Evolutionary conservation across 2,888 invertebrate species (phyloP).

Genomic region (Taenaris catops): DNA sequence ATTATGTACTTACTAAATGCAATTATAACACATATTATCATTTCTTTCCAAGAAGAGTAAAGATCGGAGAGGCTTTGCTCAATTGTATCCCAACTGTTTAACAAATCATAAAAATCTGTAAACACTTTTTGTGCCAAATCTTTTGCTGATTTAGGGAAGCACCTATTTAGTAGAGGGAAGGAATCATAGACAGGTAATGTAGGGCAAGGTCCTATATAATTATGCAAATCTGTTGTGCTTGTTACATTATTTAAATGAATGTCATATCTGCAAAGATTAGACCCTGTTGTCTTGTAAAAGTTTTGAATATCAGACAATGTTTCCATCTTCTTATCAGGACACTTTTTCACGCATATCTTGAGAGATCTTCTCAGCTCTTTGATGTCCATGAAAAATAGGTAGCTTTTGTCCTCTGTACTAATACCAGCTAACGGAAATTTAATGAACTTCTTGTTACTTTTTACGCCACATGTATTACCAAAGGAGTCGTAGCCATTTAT

Average conservation of each 20-base stretch:
- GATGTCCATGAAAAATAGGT: constrained; percentile 91
- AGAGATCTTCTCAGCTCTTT: constrained; percentile 86
- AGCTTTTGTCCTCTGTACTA: constrained; percentile 88
- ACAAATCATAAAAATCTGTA: constrained; percentile 86
- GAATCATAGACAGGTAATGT: constrained; percentile 88
- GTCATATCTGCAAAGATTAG: constrained; percentile 88
- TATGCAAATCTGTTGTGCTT: constrained; percentile 52
- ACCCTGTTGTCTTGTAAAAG: constrained; percentile 86
- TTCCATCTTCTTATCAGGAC: constrained; percentile 85
- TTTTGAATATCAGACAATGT: constrained; percentile 83
- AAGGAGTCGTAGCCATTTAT: constrained; percentile 96
- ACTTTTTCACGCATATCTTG: constrained; percentile 94
- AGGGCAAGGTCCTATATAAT: constrained; percentile 88
- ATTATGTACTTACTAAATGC: constrained; percentile 89
- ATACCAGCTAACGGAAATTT: constrained; percentile 88
- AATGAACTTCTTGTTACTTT: constrained; percentile 86
- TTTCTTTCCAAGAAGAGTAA: constrained; percentile 92
- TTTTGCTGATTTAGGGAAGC: constrained; percentile 88
- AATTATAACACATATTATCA: constrained; percentile 88
- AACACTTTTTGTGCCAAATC: constrained; percentile 82
- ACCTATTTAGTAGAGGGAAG: constrained; percentile 90
- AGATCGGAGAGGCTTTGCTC: constrained; percentile 94
- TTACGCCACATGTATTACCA: constrained; percentile 95
- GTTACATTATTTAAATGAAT: constrained; percentile 78
- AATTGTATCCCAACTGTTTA: constrained; percentile 93